Percentiles rank a stretch among this genome's conserved stretches.
These are phyloP conservation scores for Cerceris rybyensis DNA, from an alignment of 2,888 invertebrate species.

Conservation along the genomic window DNA sequence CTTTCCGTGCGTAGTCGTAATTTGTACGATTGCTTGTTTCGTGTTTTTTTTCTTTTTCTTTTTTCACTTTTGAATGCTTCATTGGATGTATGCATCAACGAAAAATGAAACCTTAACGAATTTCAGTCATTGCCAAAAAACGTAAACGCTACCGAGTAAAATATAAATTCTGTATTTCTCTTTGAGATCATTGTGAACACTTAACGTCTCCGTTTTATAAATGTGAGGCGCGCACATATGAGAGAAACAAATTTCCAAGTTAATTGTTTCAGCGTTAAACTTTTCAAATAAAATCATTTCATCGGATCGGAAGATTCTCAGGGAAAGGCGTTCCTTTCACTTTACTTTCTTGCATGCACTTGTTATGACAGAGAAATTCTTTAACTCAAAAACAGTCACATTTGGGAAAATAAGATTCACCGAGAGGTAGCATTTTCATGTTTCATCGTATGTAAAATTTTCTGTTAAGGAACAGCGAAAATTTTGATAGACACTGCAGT, in stretches of 20 bases:
- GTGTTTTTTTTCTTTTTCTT: too few relatives aligned
- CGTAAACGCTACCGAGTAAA: slow-evolving; percentile 2
- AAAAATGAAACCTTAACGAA: not conserved
- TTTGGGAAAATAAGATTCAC: slow-evolving; percentile 22
- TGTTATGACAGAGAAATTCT: slow-evolving; percentile 2
- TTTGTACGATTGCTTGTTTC: not conserved
- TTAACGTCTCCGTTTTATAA: slow-evolving; percentile 8
- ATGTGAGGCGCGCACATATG: slow-evolving; percentile 4
- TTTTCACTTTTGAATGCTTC: too few relatives aligned
- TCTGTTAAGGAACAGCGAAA: slow-evolving; percentile 8
- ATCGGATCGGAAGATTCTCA: slow-evolving; percentile 31
- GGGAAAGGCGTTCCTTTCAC: slow-evolving; percentile 8
- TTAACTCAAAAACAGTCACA: slow-evolving; percentile 14
- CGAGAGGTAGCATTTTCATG: slow-evolving; percentile 37
- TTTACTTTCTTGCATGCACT: slow-evolving; percentile 13
- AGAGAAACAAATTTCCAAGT: slow-evolving; percentile 4
- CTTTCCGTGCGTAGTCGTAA: not conserved
- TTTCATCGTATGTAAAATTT: slow-evolving; percentile 17
- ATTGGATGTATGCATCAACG: not conserved
- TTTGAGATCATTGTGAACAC: slow-evolving; percentile 9
- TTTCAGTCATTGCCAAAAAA: slow-evolving; percentile 13
- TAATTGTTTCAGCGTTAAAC: slow-evolving; percentile 6
- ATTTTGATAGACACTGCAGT: slow-evolving; percentile 27
- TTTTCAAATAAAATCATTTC: not conserved
- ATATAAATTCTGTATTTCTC: slow-evolving; percentile 2